Base-by-base conservation (phyloP, 2,797 vertebrate genomes). In the Hemibagrus guttatus region DNA sequence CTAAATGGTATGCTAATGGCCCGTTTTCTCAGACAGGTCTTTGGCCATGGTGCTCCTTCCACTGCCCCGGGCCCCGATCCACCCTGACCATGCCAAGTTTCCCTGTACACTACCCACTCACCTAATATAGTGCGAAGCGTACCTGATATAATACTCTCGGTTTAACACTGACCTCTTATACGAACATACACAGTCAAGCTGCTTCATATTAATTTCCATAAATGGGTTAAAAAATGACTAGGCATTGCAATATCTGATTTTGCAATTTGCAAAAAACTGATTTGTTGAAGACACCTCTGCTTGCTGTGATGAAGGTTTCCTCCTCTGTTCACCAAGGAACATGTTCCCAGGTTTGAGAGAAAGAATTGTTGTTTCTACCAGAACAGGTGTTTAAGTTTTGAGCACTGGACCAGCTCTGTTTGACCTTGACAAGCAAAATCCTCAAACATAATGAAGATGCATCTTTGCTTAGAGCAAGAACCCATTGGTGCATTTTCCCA, bases 1-100 rank as follows among this genome's bases (percentile, higher is more conserved):
- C 89, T 89, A 89, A 85, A 92, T 89, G 89, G 86, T 88, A 91
- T 90, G 90, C 88, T 92, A 91, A 93, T 92, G 88, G 87, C 31
- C 86, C 88, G 81, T 88, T 90, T 86, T 89, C 86, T 91, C 83
- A 89, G 91, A 92, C 91, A 89, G 89, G 90, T 90, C 90, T 90
- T 91, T 92, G 91, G 90, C 87, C 76, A 74, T 54, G 84, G 85
- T 42, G 46, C 69, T 64, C 68, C 74, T 13, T 54, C 75, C 61
- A 21, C 79, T 85, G 87, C 87, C 81, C 84, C 66, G 76, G 75
- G 88, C 74, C 39, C 83, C 81, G 69, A 86, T 83, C 84, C 79
- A 49, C 81, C 83, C 83, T 72, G 21, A 49, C 66, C 59, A 84
- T 87, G 91, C 91, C 90, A 90, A 88, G 84, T 86, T 87, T 90